A percentile compares a stretch with the other conserved stretches of the same genome.
Evolutionary conservation across 2,113 vertebrate genomes (phyloP).

Genomic region (Elachura formosa): DNA sequence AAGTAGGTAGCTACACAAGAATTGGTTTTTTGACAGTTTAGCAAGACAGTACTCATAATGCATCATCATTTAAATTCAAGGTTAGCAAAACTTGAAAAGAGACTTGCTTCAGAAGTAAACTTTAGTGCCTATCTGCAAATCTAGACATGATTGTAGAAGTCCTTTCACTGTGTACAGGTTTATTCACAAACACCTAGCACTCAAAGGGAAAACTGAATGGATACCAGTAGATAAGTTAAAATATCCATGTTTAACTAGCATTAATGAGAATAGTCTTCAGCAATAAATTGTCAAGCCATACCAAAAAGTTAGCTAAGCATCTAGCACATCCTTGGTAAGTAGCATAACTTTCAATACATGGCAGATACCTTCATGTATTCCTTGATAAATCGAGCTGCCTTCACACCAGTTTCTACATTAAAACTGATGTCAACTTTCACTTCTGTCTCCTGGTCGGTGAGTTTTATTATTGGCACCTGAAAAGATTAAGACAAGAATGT

Average conservation of each 20-base stretch:
- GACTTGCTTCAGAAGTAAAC: background rate
- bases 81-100: background rate
- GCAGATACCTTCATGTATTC: constrained; percentile 89
- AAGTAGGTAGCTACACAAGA: background rate
- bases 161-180: background rate
- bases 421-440: constrained; percentile 99
- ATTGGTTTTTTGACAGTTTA: background rate
- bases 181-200: background rate
- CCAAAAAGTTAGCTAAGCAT: background rate
- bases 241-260: background rate
- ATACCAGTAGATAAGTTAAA: background rate
- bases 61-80: background rate
- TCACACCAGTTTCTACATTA: constrained; percentile 96
- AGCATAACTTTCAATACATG: background rate
- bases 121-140: background rate
- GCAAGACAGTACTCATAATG: background rate
- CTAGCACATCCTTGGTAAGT: background rate
- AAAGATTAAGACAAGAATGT: background rate
- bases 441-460: constrained; percentile 96
- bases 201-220: background rate
- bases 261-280: background rate
- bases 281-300: background rate
- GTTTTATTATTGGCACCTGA: constrained; percentile 98
- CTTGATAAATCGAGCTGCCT: constrained; percentile 94
- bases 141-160: background rate